These are phyloP conservation scores for Catocala sponsa DNA, from an alignment of 2,888 invertebrate genomes.

Conservation along the genomic window DNA sequence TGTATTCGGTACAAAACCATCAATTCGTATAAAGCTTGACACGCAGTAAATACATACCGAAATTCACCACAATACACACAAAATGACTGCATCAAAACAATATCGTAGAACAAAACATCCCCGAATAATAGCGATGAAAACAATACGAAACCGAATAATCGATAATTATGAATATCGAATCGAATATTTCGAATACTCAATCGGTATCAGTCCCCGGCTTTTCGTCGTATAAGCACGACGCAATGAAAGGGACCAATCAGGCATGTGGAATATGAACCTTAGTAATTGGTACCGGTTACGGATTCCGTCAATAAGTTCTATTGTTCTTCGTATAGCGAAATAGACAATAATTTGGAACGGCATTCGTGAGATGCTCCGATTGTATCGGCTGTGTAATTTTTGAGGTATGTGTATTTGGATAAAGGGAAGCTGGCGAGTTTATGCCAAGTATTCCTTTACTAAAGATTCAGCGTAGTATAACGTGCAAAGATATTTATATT, in stretches of 20 bases:
- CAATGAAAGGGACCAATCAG: constrained; percentile 51
- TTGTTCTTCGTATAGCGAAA: constrained; percentile 31
- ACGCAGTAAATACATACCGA: constrained; percentile 12
- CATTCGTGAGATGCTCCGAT: constrained; percentile 21
- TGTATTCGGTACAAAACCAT: background rate
- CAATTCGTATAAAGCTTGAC: background rate
- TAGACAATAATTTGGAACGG: constrained; percentile 21
- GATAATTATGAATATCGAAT: constrained; percentile 44
- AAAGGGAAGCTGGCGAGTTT: constrained; percentile 24
- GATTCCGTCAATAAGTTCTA: constrained; percentile 34
- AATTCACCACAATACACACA: constrained; percentile 12
- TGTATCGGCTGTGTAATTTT: constrained; percentile 23
- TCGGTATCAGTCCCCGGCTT: constrained; percentile 28
- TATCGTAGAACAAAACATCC: constrained; percentile 25
- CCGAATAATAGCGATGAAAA: constrained; percentile 42
- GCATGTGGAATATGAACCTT: constrained; percentile 34
- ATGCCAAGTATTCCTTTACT: constrained; percentile 33
- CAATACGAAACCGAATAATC: constrained; percentile 40
- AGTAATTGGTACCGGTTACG: constrained; percentile 46
- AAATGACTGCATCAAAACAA: constrained; percentile 30
- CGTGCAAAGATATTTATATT: constrained; percentile 11
- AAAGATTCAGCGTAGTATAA: constrained; percentile 1
- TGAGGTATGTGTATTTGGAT: constrained; percentile 22
- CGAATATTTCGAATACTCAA: constrained; percentile 35
- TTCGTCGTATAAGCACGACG: constrained; percentile 36